Conservation (phyloP, 2,797 vertebrate species). For the Emys orbicularis region DNA sequence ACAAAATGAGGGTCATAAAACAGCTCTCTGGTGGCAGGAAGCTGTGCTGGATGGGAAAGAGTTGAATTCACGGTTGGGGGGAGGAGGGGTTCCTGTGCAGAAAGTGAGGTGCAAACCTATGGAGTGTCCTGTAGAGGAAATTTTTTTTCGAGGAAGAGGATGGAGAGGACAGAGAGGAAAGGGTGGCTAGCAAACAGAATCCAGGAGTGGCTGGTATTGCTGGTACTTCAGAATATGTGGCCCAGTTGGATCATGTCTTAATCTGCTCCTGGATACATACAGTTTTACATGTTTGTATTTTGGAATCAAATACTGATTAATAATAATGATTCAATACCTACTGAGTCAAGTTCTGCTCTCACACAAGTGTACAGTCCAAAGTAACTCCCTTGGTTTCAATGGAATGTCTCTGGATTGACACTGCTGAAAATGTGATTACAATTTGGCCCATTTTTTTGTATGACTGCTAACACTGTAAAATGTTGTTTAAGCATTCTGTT, state of each 20-base stretch:
- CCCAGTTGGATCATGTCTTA: neutral
- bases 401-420: neutral
- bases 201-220: neutral
- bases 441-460: neutral
- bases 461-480: neutral
- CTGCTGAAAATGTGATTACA: neutral
- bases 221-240: neutral
- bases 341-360: neutral
- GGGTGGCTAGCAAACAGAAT: neutral
- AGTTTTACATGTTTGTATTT: neutral
- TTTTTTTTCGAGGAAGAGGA: neutral
- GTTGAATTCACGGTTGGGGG: too few relatives aligned
- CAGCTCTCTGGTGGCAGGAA: neutral
- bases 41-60: neutral
- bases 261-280: neutral
- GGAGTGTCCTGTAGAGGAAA: neutral
- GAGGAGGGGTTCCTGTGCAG: neutral
- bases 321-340: neutral
- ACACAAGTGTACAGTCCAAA: neutral
- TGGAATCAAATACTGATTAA: neutral
- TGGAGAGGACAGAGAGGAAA: neutral
- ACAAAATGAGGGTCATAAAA: rapidly evolving
- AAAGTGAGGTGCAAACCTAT: neutral
- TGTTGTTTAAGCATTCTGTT: neutral
- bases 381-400: neutral